Evolutionary conservation across 1,140 invertebrate species (phyloP).

Genomic region (Tetramorium simillimum): DNA sequence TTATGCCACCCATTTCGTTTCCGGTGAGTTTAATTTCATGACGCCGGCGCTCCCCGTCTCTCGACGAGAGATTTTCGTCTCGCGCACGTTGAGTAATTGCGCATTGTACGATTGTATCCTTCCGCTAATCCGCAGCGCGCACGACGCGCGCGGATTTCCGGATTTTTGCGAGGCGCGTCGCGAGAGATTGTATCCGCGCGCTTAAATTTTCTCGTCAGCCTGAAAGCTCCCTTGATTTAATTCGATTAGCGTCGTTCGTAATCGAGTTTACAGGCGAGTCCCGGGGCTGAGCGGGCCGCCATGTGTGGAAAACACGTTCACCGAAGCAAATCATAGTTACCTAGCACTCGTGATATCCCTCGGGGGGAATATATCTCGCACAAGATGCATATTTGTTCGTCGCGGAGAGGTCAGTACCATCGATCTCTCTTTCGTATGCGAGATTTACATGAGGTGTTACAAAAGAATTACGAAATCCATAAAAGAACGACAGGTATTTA

Average conservation of each 20-base stretch:
- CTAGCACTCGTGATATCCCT: neutral
- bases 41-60: neutral
- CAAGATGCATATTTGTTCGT: neutral
- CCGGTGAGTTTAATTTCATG: conserved; percentile 31
- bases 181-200: conserved; percentile 32
- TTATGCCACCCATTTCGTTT: conserved; percentile 6
- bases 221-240: conserved; percentile 51
- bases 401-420: neutral
- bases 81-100: conserved; percentile 39
- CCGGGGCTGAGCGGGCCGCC: neutral
- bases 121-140: conserved; percentile 1
- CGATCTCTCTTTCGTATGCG: neutral
- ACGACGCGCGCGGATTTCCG: neutral
- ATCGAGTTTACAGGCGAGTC: conserved; percentile 39
- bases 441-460: neutral
- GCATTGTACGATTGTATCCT: conserved; percentile 13
- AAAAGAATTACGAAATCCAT: neutral
- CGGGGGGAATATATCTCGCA: neutral
- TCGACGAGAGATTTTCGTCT: conserved; percentile 13
- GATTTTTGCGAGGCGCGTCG: conserved; percentile 29
- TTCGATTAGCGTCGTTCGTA: conserved; percentile 54
- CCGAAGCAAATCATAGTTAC: conserved; percentile 46
- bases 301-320: conserved; percentile 45
- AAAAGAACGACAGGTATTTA: neutral
- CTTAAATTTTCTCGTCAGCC: conserved; percentile 50